Evolutionary conservation across 92 coral and sea anemone species (phyloP), one percentile per base, ranked within the genome.

Genomic region (Porites evermanni): DNA sequence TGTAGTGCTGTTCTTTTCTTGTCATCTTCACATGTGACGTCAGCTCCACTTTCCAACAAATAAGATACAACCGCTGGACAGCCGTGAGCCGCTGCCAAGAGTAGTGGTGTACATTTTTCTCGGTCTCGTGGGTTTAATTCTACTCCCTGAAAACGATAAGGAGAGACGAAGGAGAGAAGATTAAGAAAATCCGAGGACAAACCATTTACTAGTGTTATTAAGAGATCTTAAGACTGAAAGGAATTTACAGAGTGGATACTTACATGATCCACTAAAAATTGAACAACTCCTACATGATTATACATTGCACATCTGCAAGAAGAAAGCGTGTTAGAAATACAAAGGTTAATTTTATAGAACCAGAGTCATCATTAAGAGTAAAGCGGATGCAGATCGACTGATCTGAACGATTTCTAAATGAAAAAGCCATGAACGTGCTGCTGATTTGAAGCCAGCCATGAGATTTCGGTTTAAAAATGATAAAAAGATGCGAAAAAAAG

Each of bases 1-100:
- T 94, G 98, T 59, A 94, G 78, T 54, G 96, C 91, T 32, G 98
- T 93, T 76, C 98, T 83, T 77, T 80, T 89, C 81, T 91, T 93
- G 51, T 90, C 94, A 73, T 94, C 98, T 64, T 91, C 94, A 51
- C 94, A 88, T 8, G 96, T 90, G 80, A 94, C 98, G 82, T 93
- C 96, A 20, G 98, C 98, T 32, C 96, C 98, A 70, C 87, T 94
- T 83, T 93, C 98, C 53, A 94, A 84, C 6, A 94, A 88, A 18
- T 93, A 82, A 20, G 98, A 94, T 52, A 94, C 98, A 14, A 94
- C 96, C 51, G 89, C 86, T 56, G 95, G 93, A 74, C 98, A 94
- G 67, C 98, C 98, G 65, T 94, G 98, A 38, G 98, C 98, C 17
- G 98, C 98, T 1, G 98, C 98, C 54, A 94, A 84, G 18, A 94